phyloP scores from a whole-genome alignment of 2,113 vertebrate species.

The Hiodon tergisus region DNA sequence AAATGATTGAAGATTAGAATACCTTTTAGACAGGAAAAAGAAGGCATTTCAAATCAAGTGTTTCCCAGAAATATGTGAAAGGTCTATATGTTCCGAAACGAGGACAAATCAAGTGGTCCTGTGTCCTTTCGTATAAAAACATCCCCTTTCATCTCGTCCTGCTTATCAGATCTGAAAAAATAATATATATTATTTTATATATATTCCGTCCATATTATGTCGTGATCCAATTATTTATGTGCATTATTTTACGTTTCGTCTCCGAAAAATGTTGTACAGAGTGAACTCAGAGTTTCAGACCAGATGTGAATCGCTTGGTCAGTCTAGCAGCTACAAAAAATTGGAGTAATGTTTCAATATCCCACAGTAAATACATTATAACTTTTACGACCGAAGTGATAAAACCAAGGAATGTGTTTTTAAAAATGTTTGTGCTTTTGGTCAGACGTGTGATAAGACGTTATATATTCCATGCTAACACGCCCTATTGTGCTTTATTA shows the following conservation, averaged over 20 bases:
- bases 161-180: slow-evolving; percentile 32
- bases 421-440: slow-evolving; percentile 68
- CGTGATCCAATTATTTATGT: slow-evolving; percentile 98
- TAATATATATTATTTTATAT: background rate
- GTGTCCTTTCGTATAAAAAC: slow-evolving; percentile 36
- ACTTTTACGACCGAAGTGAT: slow-evolving; percentile 88
- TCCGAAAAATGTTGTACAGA: slow-evolving; percentile 77
- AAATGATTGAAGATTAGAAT: slow-evolving; percentile 33
- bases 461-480: slow-evolving; percentile 83
- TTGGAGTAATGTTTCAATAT: slow-evolving; percentile 99
- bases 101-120: slow-evolving; percentile 32
- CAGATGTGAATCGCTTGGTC: slow-evolving; percentile 88
- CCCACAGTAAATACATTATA: slow-evolving; percentile 99
- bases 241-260: slow-evolving; percentile 98
- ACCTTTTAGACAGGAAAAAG: slow-evolving; percentile 26
- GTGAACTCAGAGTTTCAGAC: slow-evolving; percentile 90
- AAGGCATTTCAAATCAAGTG: slow-evolving; percentile 22
- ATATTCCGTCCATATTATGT: slow-evolving; percentile 76
- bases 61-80: background rate
- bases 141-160: slow-evolving; percentile 31
- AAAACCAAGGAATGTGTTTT: slow-evolving; percentile 92
- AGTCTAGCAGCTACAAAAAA: slow-evolving; percentile 89
- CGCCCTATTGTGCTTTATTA: slow-evolving; percentile 96
- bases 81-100: slow-evolving; percentile 40
- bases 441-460: slow-evolving; percentile 85